A percentile compares a stretch with the other conserved stretches of the same genome.
Conservation (phyloP, 2,797 vertebrate genomes). For the Limnodromus scolopaceus region DNA sequence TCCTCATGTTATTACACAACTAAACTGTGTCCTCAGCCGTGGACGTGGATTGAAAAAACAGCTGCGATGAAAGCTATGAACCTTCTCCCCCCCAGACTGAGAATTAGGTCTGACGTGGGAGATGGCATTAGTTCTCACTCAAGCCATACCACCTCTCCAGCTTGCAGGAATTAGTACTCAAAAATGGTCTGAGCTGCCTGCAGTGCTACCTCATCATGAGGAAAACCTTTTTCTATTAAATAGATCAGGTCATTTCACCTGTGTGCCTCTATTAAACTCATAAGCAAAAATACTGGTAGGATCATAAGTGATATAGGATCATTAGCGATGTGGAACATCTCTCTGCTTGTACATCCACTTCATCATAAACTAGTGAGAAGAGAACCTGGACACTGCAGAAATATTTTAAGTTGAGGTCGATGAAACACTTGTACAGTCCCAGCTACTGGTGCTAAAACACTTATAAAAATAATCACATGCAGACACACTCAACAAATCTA, state of each 20-base stretch:
- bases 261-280: not conserved
- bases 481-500: not conserved
- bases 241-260: not conserved
- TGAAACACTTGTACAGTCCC: not conserved
- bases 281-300: not conserved
- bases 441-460: not conserved
- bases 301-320: not conserved
- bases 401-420: not conserved
- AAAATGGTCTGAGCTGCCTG: not conserved
- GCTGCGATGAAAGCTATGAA: not conserved
- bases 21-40: not conserved
- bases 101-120: not conserved
- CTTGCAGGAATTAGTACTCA: not conserved
- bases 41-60: not conserved
- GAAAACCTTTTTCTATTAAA: not conserved
- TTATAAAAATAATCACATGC: not conserved
- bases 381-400: not conserved
- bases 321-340: not conserved
- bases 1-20: not conserved
- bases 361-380: not conserved
- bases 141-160: not conserved
- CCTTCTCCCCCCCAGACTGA: not conserved
- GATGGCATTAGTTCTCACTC: not conserved
- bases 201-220: not conserved
- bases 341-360: not conserved